phyloP scores from a whole-genome alignment of 1,140 invertebrate species.

The Zaprionus gabonicus region DNA sequence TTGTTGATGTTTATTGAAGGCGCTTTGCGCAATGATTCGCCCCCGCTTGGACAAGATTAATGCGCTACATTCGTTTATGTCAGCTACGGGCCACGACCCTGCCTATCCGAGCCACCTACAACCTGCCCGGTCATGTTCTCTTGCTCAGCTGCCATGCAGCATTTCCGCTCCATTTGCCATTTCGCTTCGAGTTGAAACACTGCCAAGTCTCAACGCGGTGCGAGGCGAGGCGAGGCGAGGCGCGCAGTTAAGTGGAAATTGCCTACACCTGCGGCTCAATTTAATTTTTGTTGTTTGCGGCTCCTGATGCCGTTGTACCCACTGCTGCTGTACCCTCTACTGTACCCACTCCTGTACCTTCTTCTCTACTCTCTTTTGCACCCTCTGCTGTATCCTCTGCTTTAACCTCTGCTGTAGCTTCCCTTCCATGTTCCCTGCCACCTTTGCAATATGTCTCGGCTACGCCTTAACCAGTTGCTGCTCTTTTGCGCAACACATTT shows the following conservation, averaged over 20 bases:
- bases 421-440: background rate
- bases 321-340: background rate
- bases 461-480: constrained; percentile 55
- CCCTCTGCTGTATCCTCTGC: background rate
- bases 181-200: constrained; percentile 65
- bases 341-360: background rate
- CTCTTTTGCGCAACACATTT: constrained; percentile 23
- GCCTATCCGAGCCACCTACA: background rate
- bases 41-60: constrained; percentile 62
- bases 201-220: constrained; percentile 41
- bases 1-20: constrained; percentile 78
- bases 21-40: constrained; percentile 46
- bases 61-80: constrained; percentile 76
- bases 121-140: background rate
- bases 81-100: constrained; percentile 17
- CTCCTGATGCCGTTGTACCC: constrained; percentile 16
- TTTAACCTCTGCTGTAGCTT: background rate
- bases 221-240: constrained; percentile 15
- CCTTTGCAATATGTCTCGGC: background rate
- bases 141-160: constrained; percentile 39
- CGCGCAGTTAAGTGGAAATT: constrained; percentile 79
- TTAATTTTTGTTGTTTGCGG: constrained; percentile 72
- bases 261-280: constrained; percentile 82
- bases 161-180: constrained; percentile 78
- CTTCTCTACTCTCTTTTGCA: background rate